phyloP scores from a whole-genome alignment of 2,113 vertebrate species.

The Dendrocopos noguchii region DNA sequence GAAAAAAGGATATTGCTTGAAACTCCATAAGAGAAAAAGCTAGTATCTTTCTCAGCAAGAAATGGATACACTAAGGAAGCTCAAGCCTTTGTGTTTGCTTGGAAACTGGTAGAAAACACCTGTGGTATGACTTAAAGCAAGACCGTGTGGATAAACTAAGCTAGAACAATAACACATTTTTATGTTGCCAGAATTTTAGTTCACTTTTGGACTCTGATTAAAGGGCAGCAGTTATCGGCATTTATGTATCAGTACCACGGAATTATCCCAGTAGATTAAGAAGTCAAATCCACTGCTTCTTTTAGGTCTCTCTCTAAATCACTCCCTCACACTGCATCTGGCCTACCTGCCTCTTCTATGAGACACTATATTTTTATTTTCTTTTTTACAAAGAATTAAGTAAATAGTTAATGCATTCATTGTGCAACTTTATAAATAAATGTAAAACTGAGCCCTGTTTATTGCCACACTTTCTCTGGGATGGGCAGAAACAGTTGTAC shows the following conservation, averaged over 20 bases:
- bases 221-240: neutral
- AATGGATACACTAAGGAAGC: neutral
- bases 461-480: slow-evolving; percentile 52
- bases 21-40: neutral
- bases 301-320: neutral
- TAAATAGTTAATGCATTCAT: neutral
- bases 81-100: neutral
- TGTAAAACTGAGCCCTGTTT: slow-evolving; percentile 32
- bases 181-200: neutral
- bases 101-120: neutral
- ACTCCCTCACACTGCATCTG: too few relatives aligned
- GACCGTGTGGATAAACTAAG: neutral
- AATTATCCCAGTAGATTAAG: neutral
- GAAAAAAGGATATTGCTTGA: neutral
- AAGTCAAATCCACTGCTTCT: neutral
- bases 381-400: neutral
- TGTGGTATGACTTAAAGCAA: neutral
- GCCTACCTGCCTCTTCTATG: neutral
- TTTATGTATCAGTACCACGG: neutral
- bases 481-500: slow-evolving; percentile 19
- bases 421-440: slow-evolving; percentile 48
- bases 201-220: neutral
- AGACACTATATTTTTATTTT: neutral
- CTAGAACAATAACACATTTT: neutral
- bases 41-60: neutral